These are phyloP conservation scores for Calameuta idolon DNA, from an alignment of 2,888 invertebrate genomes.

Conservation along the genomic window DNA sequence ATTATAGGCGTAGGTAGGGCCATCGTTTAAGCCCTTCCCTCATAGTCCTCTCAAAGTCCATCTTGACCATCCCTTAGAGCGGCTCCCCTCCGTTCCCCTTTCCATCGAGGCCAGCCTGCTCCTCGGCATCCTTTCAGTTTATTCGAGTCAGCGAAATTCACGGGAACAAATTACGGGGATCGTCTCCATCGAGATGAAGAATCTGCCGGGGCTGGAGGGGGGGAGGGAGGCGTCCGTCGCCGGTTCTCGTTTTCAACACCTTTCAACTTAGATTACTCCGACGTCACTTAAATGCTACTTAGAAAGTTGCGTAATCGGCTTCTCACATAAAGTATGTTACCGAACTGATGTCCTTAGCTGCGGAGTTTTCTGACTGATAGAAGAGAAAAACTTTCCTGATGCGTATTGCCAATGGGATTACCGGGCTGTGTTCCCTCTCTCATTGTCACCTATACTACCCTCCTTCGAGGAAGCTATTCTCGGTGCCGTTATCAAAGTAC, in stretches of 20 bases:
- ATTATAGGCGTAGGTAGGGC: background rate
- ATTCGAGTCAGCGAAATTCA: background rate
- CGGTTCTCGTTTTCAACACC: conserved; percentile 8
- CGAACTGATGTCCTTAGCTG: background rate
- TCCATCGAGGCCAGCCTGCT: background rate
- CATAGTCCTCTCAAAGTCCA: background rate
- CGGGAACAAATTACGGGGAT: background rate
- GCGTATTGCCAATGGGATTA: background rate
- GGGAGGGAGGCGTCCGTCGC: background rate
- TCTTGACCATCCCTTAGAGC: background rate
- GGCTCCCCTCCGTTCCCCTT: background rate
- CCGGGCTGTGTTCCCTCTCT: background rate
- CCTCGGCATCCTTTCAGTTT: background rate
- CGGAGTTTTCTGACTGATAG: background rate
- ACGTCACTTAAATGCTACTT: conserved; percentile 41
- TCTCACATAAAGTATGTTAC: conserved; percentile 28
- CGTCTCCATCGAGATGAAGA: background rate
- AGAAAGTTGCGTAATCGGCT: conserved; percentile 45
- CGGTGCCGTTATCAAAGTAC: background rate
- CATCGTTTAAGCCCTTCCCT: background rate
- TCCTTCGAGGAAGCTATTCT: background rate
- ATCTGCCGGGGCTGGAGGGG: background rate
- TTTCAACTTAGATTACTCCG: conserved; percentile 30
- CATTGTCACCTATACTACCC: background rate
- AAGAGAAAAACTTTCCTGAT: background rate